These are phyloP conservation scores for Sorex araneus DNA, from an alignment of 2,113 vertebrate species.

Conservation along the genomic window DNA sequence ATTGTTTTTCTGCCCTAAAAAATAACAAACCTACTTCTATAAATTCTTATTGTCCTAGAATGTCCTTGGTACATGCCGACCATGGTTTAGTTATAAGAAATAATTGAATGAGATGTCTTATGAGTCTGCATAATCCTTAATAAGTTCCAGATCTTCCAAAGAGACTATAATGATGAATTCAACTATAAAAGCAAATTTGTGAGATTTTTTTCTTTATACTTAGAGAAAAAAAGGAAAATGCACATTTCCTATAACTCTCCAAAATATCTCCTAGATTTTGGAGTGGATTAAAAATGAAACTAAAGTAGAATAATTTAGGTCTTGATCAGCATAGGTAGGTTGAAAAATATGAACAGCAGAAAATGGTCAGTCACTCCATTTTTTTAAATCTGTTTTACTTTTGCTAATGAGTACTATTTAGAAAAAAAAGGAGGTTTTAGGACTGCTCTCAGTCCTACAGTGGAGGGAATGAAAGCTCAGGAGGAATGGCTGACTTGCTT, in stretches of 20 bases:
- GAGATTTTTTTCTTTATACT: background rate
- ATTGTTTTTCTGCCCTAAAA: background rate
- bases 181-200: background rate
- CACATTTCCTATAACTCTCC: background rate
- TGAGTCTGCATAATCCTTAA: background rate
- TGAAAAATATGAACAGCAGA: slow-evolving; percentile 21
- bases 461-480: background rate
- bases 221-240: background rate
- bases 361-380: background rate
- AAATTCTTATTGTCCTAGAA: background rate
- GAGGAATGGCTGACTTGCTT: background rate
- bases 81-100: slow-evolving; percentile 35
- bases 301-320: background rate
- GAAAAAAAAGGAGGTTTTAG: background rate
- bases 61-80: background rate
- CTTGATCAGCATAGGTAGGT: background rate
- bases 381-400: slow-evolving; percentile 16
- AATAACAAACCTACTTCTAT: background rate
- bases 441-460: background rate
- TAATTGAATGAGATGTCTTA: background rate
- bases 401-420: background rate
- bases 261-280: slow-evolving; percentile 30
- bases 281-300: slow-evolving; percentile 24
- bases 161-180: background rate
- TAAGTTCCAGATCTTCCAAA: background rate